Conservation (phyloP, 2,113 vertebrate species). For the Lepidiolamprologus cunningtoni region DNA sequence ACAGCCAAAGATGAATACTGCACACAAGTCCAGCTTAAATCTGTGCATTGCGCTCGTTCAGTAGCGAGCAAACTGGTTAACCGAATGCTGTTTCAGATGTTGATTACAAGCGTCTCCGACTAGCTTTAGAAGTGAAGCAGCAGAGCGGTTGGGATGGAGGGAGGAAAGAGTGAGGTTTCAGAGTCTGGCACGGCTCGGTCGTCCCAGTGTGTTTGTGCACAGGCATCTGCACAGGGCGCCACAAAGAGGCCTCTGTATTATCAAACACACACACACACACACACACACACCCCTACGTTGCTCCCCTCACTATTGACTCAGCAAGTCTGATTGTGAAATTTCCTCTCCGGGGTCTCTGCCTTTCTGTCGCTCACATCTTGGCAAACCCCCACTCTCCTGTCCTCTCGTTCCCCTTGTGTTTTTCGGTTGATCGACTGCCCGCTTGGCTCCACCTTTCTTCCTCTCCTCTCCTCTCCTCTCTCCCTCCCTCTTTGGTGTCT, state of each 20-base stretch:
- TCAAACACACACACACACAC: conserved; percentile 13
- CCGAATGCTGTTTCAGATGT: not conserved
- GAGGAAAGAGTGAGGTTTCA: not conserved
- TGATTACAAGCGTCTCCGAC: not conserved
- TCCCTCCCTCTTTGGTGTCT: not conserved
- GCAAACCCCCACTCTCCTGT: not conserved
- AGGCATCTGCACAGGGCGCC: conserved; percentile 45
- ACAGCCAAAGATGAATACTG: not conserved
- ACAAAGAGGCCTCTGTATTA: conserved; percentile 59
- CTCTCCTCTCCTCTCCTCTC: not conserved
- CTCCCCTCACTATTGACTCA: conserved; percentile 49
- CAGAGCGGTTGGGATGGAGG: not conserved
- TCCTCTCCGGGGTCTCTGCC: conserved; percentile 10
- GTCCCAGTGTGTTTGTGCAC: conserved; percentile 42
- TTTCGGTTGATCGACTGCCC: not conserved
- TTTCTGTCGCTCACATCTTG: not conserved
- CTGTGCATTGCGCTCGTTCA: not conserved
- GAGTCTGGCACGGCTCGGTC: conserved; percentile 52
- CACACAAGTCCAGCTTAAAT: not conserved
- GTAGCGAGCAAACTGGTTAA: not conserved
- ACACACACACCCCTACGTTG: not conserved
- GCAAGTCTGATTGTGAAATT: conserved; percentile 47
- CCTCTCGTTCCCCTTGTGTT: not conserved
- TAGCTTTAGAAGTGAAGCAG: not conserved
- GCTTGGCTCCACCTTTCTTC: conserved; percentile 4